phyloP scores from a whole-genome alignment of 2,113 vertebrate genomes.

The Anthoscopus minutus region DNA sequence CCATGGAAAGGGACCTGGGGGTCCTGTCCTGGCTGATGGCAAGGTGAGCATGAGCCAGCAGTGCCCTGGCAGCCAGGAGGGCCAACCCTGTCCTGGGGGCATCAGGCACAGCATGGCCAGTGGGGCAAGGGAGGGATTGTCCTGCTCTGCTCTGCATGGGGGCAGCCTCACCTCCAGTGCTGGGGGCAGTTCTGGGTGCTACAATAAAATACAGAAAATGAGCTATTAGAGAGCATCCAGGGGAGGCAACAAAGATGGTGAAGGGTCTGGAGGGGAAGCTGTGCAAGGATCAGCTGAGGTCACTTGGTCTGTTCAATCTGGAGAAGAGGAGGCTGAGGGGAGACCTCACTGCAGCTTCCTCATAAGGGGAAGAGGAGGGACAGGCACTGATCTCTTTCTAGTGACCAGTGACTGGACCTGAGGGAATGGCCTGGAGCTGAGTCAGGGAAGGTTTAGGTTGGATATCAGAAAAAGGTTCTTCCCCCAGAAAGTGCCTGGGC shows the following conservation, averaged over 20 bases:
- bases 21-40: accelerated
- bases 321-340: neutral
- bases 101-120: neutral
- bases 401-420: accelerated
- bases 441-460: accelerated
- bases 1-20: accelerated
- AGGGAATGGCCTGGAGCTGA: neutral
- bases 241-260: neutral
- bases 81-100: neutral
- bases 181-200: neutral
- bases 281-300: accelerated
- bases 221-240: accelerated
- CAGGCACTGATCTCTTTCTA: neutral
- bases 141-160: neutral
- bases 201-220: accelerated
- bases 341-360: neutral
- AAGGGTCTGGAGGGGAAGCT: neutral
- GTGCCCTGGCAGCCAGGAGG: neutral
- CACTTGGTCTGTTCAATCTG: neutral
- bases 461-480: neutral
- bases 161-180: accelerated
- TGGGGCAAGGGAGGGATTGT: neutral
- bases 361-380: accelerated
- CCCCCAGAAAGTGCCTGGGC: accelerated
- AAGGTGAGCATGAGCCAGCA: accelerated